Conservation (phyloP, 1,140 invertebrate genomes). For the Homarus americanus region DNA sequence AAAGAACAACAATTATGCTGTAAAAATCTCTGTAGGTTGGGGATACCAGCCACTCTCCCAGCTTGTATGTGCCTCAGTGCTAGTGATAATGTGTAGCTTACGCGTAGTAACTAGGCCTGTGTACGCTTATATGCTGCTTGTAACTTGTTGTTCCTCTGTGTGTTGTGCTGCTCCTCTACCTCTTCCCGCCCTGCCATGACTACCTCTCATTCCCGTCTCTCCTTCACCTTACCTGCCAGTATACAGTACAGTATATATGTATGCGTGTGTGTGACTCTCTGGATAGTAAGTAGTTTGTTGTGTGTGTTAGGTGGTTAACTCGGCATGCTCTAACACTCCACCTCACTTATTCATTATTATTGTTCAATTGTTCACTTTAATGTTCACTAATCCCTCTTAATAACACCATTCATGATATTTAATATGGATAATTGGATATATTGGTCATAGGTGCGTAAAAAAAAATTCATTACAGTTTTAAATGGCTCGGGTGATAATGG, state of each 20-base stretch:
- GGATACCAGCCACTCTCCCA: slow-evolving; percentile 57
- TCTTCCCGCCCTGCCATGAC: background rate
- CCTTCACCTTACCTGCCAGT: background rate
- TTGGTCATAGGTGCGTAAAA: slow-evolving; percentile 16
- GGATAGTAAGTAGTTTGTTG: background rate
- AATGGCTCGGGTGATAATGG: slow-evolving; percentile 27
- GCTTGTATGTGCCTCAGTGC: slow-evolving; percentile 56
- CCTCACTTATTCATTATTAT: background rate
- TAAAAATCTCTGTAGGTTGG: slow-evolving; percentile 73
- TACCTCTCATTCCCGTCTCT: slow-evolving; percentile 20
- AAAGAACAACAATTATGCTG: slow-evolving; percentile 60
- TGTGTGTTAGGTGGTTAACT: background rate
- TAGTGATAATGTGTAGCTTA: background rate
- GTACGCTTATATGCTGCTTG: slow-evolving; percentile 9
- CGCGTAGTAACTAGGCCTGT: slow-evolving; percentile 6
- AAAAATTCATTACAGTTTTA: no score
- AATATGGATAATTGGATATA: slow-evolving; percentile 14
- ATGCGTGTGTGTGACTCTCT: background rate
- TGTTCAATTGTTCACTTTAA: background rate
- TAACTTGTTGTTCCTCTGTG: background rate
- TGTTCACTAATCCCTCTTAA: slow-evolving; percentile 2
- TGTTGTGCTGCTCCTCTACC: slow-evolving; percentile 7
- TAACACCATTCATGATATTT: background rate
- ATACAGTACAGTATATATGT: background rate
- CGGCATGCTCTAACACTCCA: background rate